phyloP scores from a whole-genome alignment of 1,140 invertebrate species.

The Phenacoccus solenopsis region DNA sequence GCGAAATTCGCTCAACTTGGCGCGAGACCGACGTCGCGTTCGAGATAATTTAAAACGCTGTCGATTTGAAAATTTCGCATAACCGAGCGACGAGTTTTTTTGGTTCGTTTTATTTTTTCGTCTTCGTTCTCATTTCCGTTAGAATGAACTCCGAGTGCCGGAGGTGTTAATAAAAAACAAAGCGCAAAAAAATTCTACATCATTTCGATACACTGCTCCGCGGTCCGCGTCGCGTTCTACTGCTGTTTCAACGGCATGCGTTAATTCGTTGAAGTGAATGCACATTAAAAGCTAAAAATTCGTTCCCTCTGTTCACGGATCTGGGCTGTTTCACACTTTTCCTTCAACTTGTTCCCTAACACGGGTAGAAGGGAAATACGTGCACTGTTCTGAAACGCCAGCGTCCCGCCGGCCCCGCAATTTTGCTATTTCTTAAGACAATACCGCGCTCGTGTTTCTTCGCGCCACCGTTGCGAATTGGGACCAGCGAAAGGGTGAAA shows the following conservation, averaged over 20 bases:
- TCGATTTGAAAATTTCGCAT: background rate
- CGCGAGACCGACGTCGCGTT: too few species aligned
- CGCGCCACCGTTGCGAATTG: background rate
- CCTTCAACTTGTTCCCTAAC: background rate
- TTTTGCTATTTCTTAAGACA: background rate
- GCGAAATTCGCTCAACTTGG: too few species aligned
- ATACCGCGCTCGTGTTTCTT: background rate
- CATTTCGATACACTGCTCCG: slow-evolving; percentile 1
- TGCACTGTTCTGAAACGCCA: background rate
- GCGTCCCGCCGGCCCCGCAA: too few species aligned
- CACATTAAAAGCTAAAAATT: slow-evolving; percentile 17
- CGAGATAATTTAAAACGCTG: too few species aligned
- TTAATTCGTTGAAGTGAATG: slow-evolving; percentile 13
- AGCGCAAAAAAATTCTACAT: background rate
- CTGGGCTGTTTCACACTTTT: background rate
- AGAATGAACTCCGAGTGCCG: background rate
- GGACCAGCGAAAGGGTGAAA: background rate
- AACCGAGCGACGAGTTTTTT: background rate
- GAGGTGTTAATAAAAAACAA: slow-evolving; percentile 6
- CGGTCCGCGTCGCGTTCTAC: background rate
- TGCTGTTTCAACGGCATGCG: background rate
- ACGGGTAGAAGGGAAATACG: background rate
- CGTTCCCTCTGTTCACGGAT: background rate
- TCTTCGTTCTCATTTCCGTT: background rate
- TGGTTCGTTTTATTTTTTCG: background rate